Percentiles rank a stretch among this genome's conserved stretches.
Conservation (phyloP, 2,888 invertebrate genomes). For the Eilema sororculum region DNA sequence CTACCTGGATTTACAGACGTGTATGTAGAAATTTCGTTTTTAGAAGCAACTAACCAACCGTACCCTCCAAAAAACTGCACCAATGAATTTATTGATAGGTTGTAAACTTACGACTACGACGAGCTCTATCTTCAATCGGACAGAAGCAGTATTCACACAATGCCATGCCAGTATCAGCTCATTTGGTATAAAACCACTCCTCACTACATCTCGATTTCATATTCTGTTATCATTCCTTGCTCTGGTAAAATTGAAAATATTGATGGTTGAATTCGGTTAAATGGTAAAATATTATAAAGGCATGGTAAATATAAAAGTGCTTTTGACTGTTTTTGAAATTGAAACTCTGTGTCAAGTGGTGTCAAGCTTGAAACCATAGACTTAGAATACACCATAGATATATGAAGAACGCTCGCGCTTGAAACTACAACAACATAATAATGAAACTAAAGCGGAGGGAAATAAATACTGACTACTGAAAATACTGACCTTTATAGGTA, state of each 20-base stretch:
- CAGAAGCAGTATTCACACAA: conserved; percentile 8
- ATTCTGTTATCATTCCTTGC: neutral
- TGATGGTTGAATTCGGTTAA: neutral
- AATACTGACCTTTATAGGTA: neutral
- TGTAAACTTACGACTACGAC: neutral
- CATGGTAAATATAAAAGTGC: neutral
- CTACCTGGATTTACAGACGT: too few relatives aligned
- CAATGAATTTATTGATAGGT: neutral
- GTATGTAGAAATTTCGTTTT: too few relatives aligned
- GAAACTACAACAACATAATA: too few relatives aligned
- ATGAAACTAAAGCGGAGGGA: too few relatives aligned
- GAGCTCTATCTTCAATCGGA: neutral
- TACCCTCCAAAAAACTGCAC: neutral
- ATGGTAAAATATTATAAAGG: neutral
- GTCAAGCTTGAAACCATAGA: neutral
- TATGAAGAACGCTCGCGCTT: too few relatives aligned
- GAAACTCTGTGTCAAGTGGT: neutral
- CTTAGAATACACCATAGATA: too few relatives aligned
- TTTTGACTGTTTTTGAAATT: neutral
- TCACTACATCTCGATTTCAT: neutral
- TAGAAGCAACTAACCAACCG: too few relatives aligned
- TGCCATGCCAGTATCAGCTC: conserved; percentile 11
- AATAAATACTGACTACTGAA: too few relatives aligned
- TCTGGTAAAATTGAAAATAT: neutral
- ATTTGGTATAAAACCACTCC: neutral